Evolutionary conservation across 2,888 invertebrate genomes (phyloP), one percentile per base, ranked within the genome.

Genomic region (Tenodera sinensis): DNA sequence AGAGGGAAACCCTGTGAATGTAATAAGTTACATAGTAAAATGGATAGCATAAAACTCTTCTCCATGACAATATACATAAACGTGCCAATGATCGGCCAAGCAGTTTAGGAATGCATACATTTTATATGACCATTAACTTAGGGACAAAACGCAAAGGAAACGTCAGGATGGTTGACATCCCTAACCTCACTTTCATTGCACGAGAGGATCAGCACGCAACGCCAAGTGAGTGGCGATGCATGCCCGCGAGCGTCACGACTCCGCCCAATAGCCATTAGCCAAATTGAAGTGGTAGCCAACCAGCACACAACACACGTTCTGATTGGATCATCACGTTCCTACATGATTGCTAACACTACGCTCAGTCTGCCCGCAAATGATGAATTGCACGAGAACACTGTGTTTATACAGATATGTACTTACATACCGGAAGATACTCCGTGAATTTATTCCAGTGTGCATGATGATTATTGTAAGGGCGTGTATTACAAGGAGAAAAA

Each of bases 211-310:
- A 28, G 54, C 86, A 86, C 30, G n/a, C 27, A 86, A 81, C n/a
- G 47, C 54, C 25, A 20, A 71, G 54, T 25, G 54, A 71, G 54
- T 15, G 20, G 54, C 54, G 54, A 71, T 71, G 54, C 54, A 30
- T 71, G 86, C 86, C 42, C 8, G 47, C 47, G 14, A 85, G 85
- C 85, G 85, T 84, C 27, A 12, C 85, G 81, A 28, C 86, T 86
- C 86, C 86, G 54, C 86, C 86, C 86, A 86, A 86, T 86, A 28
- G 86, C 81, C 86, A 81, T 86, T 86, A 86, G 86, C 71, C 86
- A 71, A 86, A 86, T 81, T 86, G 81, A 28, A 86, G 81, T 20
- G 28, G 84, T 30, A 86, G 47, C 86, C 86, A 86, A 86, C 86
- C 86, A 86, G 86, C 86, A 86, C 30, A 30, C 28, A 86, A 71